Percentiles rank a stretch among this genome's conserved stretches.
These are phyloP conservation scores for Epinephelus lanceolatus DNA, from an alignment of 2,113 vertebrate genomes.

Conservation along the genomic window DNA sequence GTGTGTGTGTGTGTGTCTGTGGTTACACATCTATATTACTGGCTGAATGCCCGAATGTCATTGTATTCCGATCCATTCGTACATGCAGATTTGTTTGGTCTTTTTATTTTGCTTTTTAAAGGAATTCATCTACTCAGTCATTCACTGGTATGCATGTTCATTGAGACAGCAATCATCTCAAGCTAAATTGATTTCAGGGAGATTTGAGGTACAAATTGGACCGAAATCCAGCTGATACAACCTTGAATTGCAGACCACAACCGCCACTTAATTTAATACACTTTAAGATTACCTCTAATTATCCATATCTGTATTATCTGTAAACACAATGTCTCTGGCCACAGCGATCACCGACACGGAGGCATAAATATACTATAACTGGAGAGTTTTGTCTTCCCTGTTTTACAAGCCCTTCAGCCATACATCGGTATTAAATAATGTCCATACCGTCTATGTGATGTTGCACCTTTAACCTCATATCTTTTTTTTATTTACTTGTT, in stretches of 20 bases:
- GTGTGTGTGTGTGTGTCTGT: not conserved
- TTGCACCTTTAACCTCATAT: too few species aligned
- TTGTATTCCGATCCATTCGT: not conserved
- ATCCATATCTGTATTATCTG: not conserved
- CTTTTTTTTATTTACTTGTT: too few species aligned
- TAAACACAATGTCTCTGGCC: too few species aligned
- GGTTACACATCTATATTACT: not conserved
- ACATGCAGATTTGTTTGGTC: conserved; percentile 5
- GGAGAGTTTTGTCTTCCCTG: not conserved
- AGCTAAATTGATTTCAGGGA: not conserved
- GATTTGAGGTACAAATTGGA: not conserved
- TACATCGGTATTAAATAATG: not conserved
- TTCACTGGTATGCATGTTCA: conserved; percentile 4
- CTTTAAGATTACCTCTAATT: not conserved
- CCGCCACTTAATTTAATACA: not conserved
- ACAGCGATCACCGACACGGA: too few species aligned
- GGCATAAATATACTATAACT: too few species aligned
- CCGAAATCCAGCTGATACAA: not conserved
- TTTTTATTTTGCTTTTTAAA: not conserved
- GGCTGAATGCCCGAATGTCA: not conserved
- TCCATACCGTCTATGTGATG: not conserved
- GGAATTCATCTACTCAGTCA: not conserved
- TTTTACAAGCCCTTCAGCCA: too few species aligned
- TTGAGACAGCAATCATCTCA: not conserved
- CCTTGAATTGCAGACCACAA: not conserved